Conservation (phyloP, 1,140 invertebrate species). For the Oryctes rhinoceros region DNA sequence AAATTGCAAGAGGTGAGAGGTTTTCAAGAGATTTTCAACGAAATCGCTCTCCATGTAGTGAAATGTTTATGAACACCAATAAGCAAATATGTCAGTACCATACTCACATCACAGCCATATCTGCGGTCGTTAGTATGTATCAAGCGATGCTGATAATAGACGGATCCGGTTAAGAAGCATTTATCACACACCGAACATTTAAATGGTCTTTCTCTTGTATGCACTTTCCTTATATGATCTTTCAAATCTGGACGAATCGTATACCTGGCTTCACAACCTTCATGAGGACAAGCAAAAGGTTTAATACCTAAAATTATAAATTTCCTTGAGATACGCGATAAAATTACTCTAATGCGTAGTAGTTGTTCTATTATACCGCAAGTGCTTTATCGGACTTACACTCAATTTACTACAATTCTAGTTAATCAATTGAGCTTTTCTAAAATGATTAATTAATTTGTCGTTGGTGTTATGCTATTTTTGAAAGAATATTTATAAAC, state of each 20-base stretch:
- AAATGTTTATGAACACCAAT: not conserved
- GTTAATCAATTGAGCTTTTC: no score
- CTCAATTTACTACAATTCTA: no score
- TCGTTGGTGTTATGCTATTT: no score
- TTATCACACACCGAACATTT: constrained; percentile 76
- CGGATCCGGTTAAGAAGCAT: constrained; percentile 76
- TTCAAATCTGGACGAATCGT: constrained; percentile 73
- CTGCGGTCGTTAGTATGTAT: constrained; percentile 84
- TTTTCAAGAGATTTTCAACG: no score
- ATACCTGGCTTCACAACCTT: constrained; percentile 69
- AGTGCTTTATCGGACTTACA: no score
- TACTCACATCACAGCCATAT: constrained; percentile 73
- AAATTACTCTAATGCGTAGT: not conserved
- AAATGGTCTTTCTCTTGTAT: constrained; percentile 76
- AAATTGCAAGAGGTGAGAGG: no score
- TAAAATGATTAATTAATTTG: no score
- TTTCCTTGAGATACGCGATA: not conserved
- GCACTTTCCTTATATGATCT: constrained; percentile 72
- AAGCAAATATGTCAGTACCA: not conserved
- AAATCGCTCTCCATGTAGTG: no score
- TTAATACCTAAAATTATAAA: constrained; percentile 63
- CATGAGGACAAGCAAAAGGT: constrained; percentile 67
- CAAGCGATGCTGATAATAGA: constrained; percentile 76
- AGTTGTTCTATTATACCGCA: no score
- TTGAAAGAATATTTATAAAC: no score